phyloP scores from a whole-genome alignment of 53 echinoderm and acorn worm species.

The Echinometra lucunter region DNA sequence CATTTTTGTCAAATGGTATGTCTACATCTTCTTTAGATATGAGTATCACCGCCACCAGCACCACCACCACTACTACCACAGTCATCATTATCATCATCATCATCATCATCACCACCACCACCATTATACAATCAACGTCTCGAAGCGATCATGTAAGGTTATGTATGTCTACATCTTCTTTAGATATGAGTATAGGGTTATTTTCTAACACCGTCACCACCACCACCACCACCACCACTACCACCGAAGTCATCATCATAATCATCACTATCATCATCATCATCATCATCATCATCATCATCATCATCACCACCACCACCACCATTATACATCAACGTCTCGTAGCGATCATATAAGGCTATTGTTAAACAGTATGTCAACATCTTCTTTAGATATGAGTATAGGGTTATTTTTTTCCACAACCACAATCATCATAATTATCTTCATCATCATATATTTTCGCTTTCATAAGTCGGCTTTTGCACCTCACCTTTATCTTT shows the following conservation, averaged over 20 bases:
- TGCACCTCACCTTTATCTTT: too few species aligned
- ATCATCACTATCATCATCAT: slow-evolving; percentile 67
- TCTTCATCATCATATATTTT: neutral
- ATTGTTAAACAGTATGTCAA: too few species aligned
- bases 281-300: slow-evolving; percentile 70
- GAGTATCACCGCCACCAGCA: neutral
- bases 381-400: too few species aligned
- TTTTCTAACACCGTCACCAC: neutral
- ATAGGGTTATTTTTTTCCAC: too few species aligned
- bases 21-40: too few species aligned
- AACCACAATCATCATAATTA: neutral
- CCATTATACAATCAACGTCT: neutral
- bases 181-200: neutral
- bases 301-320: neutral
- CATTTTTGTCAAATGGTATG: neutral
- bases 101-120: neutral
- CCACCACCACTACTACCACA: neutral
- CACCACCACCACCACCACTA: neutral
- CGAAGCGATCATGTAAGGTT: neutral
- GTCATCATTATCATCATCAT: neutral
- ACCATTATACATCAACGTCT: slow-evolving; percentile 26
- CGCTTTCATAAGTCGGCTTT: too few species aligned
- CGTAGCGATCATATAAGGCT: too few species aligned
- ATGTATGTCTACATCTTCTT: neutral
- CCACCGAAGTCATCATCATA: neutral